phyloP scores from a whole-genome alignment of 2,113 vertebrate species.

The Athene cunicularia region DNA sequence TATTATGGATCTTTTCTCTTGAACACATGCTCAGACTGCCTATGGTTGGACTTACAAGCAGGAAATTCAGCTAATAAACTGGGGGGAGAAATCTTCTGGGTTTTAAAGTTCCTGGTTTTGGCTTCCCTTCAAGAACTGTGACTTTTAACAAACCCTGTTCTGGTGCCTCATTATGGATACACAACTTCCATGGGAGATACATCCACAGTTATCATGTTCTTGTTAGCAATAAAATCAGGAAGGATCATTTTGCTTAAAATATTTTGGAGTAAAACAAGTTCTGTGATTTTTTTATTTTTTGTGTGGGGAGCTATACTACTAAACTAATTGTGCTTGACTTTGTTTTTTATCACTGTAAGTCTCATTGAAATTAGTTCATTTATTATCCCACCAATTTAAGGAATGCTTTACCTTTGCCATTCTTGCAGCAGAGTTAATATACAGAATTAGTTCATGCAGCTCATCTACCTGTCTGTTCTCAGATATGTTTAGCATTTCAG shows the following conservation, averaged over 20 bases:
- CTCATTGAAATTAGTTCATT: not conserved
- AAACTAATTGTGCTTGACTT: not conserved
- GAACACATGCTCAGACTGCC: not conserved
- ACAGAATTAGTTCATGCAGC: not conserved
- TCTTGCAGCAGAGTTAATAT: not conserved
- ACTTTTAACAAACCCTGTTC: not conserved
- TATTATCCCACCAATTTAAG: not conserved
- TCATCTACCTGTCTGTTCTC: not conserved
- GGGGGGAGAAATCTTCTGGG: accelerated
- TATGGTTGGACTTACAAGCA: not conserved
- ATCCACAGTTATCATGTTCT: not conserved
- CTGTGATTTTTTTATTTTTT: not conserved
- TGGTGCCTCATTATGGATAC: not conserved
- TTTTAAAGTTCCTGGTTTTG: not conserved
- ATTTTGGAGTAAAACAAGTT: not conserved
- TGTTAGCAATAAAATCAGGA: not conserved
- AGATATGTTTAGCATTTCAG: not conserved
- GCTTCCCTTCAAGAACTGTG: not conserved
- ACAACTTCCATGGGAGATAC: not conserved
- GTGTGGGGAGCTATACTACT: not conserved
- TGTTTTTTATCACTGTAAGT: not conserved
- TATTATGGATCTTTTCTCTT: not conserved
- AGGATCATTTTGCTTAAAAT: not conserved
- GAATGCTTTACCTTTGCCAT: not conserved
- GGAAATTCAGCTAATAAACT: not conserved